Evolutionary conservation across 2,113 vertebrate genomes (phyloP), one percentile per base, ranked within the genome.

Genomic region (Eolophus roseicapilla): DNA sequence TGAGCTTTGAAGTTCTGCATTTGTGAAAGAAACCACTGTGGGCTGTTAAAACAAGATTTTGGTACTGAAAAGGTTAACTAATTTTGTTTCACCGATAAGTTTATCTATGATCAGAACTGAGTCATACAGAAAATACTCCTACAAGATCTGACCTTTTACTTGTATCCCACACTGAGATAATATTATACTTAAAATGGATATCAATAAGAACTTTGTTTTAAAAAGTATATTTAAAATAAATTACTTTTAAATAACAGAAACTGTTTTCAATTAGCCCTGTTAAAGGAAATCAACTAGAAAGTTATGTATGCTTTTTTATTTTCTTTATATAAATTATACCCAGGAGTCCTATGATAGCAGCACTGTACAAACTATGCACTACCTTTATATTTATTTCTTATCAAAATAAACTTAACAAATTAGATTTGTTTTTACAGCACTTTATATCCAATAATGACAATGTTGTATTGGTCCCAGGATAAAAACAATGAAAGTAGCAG

Each of bases 131-230:
- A 98, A 98, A 96, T 97, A 97, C 97, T 97, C 97, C 96, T 97
- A 96, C 91, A 98, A 97, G 96, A 97, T 97, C 93, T 98, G 98
- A 98, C 97, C 98, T 98, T 98, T 98, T 97, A 98, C 96, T 97
- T 97, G 96, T 97, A 97, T 97, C 97, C 97, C 97, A 98, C 97
- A 97, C 96, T 97, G 93, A 98, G 97, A 98, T 97, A 97, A 97
- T 96, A 94, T 95, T 95, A 97, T 91, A 96, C 91, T 97, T 97
- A 91, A 98, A 98, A 97, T 96, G 86, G 94, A 96, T 97, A 98
- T 97, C 97, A 96, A 97, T 97, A 97, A 96, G 95, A 97, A 97
- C 96, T 97, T 97, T 98, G 97, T 98, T 98, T 98, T 97, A 47
- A 91, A 97, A 97, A 97, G 95, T 92, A 89, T 92, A 96, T 97